A percentile compares a stretch with the other conserved stretches of the same genome.
Evolutionary conservation across 2,888 invertebrate genomes (phyloP).

Genomic region (Rhopalosiphum nymphaeae): DNA sequence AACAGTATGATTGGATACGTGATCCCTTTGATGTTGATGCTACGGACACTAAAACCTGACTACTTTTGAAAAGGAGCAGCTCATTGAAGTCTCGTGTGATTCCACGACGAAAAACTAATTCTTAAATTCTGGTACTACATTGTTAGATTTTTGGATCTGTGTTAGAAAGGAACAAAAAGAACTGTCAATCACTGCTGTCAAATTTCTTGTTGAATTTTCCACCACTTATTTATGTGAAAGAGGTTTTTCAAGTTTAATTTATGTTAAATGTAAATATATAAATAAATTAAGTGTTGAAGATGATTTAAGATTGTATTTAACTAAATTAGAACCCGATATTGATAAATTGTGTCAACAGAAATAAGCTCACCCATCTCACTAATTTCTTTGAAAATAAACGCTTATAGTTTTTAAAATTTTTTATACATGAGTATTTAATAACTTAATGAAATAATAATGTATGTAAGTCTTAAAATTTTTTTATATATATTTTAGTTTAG

Average conservation of each 20-base stretch:
- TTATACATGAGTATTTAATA: background rate
- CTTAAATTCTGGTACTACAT: conserved; percentile 29
- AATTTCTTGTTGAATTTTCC: conserved; percentile 28
- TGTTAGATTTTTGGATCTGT: conserved; percentile 33
- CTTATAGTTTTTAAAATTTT: conserved; percentile 24
- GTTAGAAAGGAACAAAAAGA: conserved; percentile 48
- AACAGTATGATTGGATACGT: no score
- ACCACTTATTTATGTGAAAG: conserved; percentile 36
- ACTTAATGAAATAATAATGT: no score
- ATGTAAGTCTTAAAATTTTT: no score
- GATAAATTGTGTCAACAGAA: background rate
- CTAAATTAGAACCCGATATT: conserved; percentile 41
- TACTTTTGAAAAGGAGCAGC: conserved; percentile 48
- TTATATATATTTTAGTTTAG: no score
- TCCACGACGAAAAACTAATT: conserved; percentile 18
- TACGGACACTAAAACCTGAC: conserved; percentile 43
- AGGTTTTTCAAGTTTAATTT: conserved; percentile 40
- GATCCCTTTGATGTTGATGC: conserved; percentile 33
- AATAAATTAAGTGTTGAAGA: conserved; percentile 18
- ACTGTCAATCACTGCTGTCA: conserved; percentile 16
- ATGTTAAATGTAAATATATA: conserved; percentile 27
- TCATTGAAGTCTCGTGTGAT: conserved; percentile 41
- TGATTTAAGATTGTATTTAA: conserved; percentile 43
- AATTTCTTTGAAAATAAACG: conserved; percentile 39
- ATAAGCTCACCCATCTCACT: conserved; percentile 36